Conservation (phyloP, 2,888 invertebrate species). For the Bedellia somnulentella region DNA sequence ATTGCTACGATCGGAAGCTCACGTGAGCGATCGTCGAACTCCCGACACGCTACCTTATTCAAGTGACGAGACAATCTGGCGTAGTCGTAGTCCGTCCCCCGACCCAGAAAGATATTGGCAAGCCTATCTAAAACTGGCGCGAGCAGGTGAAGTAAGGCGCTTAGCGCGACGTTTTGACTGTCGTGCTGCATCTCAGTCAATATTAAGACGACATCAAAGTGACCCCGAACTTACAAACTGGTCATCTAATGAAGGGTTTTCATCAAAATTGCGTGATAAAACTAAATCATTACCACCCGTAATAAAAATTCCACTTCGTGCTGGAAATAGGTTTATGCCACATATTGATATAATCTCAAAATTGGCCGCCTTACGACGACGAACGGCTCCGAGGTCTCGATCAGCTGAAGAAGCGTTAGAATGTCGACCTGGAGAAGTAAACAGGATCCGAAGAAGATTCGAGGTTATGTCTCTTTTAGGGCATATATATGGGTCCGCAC, state of each 20-base stretch:
- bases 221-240: conserved; percentile 71
- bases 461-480: conserved; percentile 72
- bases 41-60: conserved; percentile 57
- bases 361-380: conserved; percentile 66
- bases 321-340: conserved; percentile 79
- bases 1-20: conserved; percentile 55
- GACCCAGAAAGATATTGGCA: conserved; percentile 72
- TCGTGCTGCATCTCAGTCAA: conserved; percentile 52
- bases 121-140: conserved; percentile 69
- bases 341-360: conserved; percentile 90
- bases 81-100: conserved; percentile 74
- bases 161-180: conserved; percentile 80
- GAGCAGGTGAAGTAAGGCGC: conserved; percentile 76
- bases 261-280: conserved; percentile 36
- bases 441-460: conserved; percentile 71
- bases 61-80: conserved; percentile 67
- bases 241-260: conserved; percentile 14
- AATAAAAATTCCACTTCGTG: conserved; percentile 62
- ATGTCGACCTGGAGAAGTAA: conserved; percentile 69
- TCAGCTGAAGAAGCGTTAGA: conserved; percentile 49
- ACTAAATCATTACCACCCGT: conserved; percentile 65
- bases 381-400: conserved; percentile 45
- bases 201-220: conserved; percentile 69
- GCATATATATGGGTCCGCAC: conserved; percentile 79
- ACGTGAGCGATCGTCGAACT: conserved; percentile 43